Evolutionary conservation across 30 jellyfish, hydroid and myxozoan species (phyloP), one percentile per base, ranked within the genome.

Genomic region (Clytia hemisphaerica): DNA sequence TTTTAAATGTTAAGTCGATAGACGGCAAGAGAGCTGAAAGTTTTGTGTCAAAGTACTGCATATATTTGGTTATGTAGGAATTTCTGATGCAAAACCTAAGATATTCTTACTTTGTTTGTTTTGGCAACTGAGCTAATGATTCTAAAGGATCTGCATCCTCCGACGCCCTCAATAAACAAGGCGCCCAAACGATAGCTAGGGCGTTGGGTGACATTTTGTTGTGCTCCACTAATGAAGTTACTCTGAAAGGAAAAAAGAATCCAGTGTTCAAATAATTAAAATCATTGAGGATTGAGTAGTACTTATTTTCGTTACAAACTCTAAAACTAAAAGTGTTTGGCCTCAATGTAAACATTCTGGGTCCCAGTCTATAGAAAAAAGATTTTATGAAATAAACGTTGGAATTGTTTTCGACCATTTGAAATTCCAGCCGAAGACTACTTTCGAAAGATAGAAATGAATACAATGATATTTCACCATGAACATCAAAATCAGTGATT

Each of bases 141-240:
- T 86, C 96, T 75, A 86, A 66, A 21, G 96, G 82, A 24, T 86
- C 96, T 5, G 53, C 12, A 61, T 62, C 73, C 25, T 71, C 86
- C 30, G 88, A 72, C 6, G 96, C 63, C 22, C 96, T 83, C 71
- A 86, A 61, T 25, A 90, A 32, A 71, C 98, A 90, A 36, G 98
- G 95, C 21, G 95, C 95, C 94, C 94, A 90, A 15, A 90, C 77
- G 28, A 90, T 90, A 18, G 98, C 85, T 22, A 90, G 77, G 10
- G 82, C 92, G 75, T 80, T 80, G 15, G 96, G 78, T 33, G 98
- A 74, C 98, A 90, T 90, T 72, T 90, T 90, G 77, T 90, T 90
- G 49, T 55, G 36, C 16, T 82, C 95, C 59, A 73, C 94, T 30
- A 57, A 55, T 76, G 77, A 46, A 2, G 95, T 89, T 33, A 88